These are phyloP conservation scores for Anneissia japonica DNA, from an alignment of 35 echinoderm and acorn worm species.

Conservation along the genomic window DNA sequence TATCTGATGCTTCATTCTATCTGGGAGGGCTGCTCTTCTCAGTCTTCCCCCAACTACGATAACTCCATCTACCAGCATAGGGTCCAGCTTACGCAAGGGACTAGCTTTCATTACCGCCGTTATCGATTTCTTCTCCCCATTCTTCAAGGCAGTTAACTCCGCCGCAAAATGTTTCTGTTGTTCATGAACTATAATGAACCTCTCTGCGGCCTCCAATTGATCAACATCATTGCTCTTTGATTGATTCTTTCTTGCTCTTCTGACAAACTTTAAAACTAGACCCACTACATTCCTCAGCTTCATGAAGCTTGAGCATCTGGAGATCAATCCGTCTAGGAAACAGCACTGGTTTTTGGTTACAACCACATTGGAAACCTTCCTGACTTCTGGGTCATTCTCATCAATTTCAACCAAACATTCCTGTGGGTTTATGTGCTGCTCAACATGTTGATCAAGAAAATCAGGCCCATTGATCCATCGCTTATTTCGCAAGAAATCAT, in stretches of 20 bases:
- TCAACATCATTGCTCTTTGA: no score
- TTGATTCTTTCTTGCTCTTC: no score
- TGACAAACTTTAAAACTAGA: no score
- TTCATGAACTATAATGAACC: no score
- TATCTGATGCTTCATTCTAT: neutral
- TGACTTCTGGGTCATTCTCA: neutral
- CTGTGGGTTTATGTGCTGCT: neutral
- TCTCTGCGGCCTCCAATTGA: no score
- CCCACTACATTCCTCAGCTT: no score
- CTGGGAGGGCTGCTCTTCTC: neutral
- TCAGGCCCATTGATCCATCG: slow-evolving; percentile 22
- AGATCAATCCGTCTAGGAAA: slow-evolving; percentile 26
- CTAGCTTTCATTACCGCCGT: neutral
- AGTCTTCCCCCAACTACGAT: neutral
- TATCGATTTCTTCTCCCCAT: no score
- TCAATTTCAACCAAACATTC: neutral
- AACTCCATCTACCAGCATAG: neutral
- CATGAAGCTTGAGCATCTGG: no score
- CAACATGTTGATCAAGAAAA: neutral
- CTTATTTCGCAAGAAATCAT: neutral
- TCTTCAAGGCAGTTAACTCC: no score
- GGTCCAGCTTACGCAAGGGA: neutral
- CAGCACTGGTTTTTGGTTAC: neutral
- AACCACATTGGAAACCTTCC: neutral
- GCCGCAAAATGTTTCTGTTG: no score